These are phyloP conservation scores for Thalpophila matura DNA, from an alignment of 2,888 invertebrate species.

Conservation along the genomic window DNA sequence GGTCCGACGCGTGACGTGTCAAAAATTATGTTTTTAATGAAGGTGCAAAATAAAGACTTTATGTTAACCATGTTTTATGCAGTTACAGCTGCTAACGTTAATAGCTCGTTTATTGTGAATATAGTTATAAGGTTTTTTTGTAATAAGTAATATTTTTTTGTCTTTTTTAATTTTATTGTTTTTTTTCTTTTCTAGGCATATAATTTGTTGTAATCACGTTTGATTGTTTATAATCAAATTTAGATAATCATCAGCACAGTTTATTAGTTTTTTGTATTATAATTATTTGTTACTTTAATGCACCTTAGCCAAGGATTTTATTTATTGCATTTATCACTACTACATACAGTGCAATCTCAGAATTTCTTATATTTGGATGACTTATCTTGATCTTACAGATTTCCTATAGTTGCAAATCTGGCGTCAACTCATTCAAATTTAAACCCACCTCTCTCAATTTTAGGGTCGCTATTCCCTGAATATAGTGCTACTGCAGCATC, in stretches of 20 bases:
- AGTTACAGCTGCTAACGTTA: too few relatives aligned
- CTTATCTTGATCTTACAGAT: slow-evolving; percentile 2
- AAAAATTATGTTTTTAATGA: neutral
- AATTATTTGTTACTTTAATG: neutral
- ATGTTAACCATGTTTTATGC: too few relatives aligned
- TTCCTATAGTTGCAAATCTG: neutral
- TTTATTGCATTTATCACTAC: slow-evolving; percentile 1
- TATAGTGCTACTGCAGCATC: slow-evolving; percentile 92
- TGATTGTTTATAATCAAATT: too few relatives aligned
- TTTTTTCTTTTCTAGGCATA: too few relatives aligned
- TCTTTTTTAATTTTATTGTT: too few relatives aligned
- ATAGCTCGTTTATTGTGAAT: too few relatives aligned
- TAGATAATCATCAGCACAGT: too few relatives aligned
- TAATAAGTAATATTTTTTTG: too few relatives aligned
- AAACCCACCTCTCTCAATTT: slow-evolving; percentile 93
- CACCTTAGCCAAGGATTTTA: neutral
- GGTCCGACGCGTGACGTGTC: neutral
- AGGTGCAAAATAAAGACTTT: too few relatives aligned
- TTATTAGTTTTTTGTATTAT: too few relatives aligned
- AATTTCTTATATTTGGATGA: slow-evolving; percentile 2
- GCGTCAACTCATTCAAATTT: slow-evolving; percentile 7
- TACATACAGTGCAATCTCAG: neutral
- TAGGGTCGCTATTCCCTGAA: slow-evolving; percentile 92
- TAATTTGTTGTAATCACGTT: too few relatives aligned
- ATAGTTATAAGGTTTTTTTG: too few relatives aligned